phyloP scores from a whole-genome alignment of 2,113 vertebrate genomes.

The Hassar affinis region DNA sequence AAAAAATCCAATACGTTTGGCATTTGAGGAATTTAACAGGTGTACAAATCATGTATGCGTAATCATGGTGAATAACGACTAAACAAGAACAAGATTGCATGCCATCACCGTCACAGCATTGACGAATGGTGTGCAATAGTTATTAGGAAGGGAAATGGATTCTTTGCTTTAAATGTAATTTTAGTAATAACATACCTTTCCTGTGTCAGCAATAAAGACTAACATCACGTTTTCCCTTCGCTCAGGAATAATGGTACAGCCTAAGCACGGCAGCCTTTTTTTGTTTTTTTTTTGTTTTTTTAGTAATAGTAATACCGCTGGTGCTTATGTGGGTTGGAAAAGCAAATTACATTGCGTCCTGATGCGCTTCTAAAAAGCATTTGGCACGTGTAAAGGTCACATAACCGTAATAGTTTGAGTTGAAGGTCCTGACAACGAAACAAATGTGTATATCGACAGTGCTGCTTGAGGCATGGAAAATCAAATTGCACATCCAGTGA shows the following conservation, averaged over 20 bases:
- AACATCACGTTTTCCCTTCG: not conserved
- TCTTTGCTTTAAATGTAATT: not conserved
- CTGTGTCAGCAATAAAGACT: not conserved
- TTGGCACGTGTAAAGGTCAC: constrained; percentile 5
- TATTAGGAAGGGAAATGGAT: not conserved
- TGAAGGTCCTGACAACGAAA: not conserved
- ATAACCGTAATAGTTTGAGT: not conserved
- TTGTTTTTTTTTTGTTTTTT: not conserved
- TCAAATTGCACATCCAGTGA: constrained; percentile 18
- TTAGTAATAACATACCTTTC: not conserved
- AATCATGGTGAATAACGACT: not conserved
- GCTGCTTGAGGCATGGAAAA: constrained; percentile 5
- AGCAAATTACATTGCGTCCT: not conserved
- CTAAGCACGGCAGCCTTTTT: not conserved
- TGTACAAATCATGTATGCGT: not conserved
- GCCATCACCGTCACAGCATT: too few relatives aligned
- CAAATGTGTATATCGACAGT: not conserved
- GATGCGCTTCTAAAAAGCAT: not conserved
- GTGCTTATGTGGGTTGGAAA: not conserved
- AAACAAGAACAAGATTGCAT: not conserved
- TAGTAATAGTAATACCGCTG: not conserved
- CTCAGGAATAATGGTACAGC: not conserved
- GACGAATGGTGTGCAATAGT: not conserved
- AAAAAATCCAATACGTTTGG: too few relatives aligned
- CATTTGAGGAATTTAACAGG: not conserved